These are phyloP conservation scores for Camponotus fellah DNA, from an alignment of 2,888 invertebrate species.

Conservation along the genomic window DNA sequence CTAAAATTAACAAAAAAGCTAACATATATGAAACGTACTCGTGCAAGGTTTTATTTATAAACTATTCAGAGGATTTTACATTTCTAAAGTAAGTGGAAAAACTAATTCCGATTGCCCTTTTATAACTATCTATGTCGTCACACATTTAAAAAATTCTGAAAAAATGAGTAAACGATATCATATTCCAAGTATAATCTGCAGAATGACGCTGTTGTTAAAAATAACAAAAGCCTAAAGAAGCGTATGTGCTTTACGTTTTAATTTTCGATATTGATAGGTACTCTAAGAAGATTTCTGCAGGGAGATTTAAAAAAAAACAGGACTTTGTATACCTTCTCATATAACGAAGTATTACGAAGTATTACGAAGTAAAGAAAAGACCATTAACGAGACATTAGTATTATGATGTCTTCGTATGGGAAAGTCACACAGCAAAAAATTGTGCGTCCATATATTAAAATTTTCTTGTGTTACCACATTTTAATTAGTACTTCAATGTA, in stretches of 20 bases:
- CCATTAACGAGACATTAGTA: neutral
- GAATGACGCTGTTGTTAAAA: neutral
- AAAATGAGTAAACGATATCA: conserved; percentile 2
- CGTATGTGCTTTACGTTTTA: neutral
- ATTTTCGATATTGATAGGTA: neutral
- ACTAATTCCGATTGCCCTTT: neutral
- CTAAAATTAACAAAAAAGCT: neutral
- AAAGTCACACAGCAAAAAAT: neutral
- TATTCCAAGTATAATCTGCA: conserved; percentile 8
- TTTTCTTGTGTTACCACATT: too few species aligned
- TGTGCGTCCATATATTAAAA: too few species aligned
- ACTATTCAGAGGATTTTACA: neutral
- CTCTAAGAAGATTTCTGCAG: neutral
- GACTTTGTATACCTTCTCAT: neutral
- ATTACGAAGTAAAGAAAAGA: neutral
- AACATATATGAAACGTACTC: neutral
- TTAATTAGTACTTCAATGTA: too few species aligned
- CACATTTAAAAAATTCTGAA: neutral
- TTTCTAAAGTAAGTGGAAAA: too few species aligned
- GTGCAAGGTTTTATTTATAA: neutral
- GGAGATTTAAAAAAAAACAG: neutral
- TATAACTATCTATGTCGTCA: neutral
- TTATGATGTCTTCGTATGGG: neutral
- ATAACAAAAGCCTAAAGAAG: neutral
- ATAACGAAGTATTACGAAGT: neutral